Percentiles rank a stretch among this genome's conserved stretches.
Conservation (phyloP, 2,888 invertebrate species). For the Rosalia funebris region DNA sequence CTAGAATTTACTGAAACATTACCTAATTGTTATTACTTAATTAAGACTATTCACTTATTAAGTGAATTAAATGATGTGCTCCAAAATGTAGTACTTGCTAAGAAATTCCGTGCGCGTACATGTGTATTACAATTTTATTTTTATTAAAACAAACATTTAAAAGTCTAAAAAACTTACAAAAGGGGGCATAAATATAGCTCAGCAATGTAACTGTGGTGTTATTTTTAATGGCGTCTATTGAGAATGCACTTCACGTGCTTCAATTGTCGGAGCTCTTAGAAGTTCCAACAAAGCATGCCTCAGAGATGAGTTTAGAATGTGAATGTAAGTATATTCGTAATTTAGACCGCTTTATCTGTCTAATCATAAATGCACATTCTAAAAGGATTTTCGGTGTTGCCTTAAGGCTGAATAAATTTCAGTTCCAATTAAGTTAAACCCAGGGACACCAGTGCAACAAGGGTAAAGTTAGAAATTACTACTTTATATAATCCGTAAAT, state of each 20-base stretch:
- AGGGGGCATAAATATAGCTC: slow-evolving; percentile 26
- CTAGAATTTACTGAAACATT: no score
- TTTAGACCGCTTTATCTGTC: slow-evolving; percentile 5
- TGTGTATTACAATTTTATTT: no score
- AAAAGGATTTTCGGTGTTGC: slow-evolving; percentile 50
- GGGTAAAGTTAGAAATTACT: slow-evolving; percentile 59
- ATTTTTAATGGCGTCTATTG: slow-evolving; percentile 46
- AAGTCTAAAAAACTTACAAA: no score
- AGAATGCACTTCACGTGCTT: slow-evolving; percentile 37
- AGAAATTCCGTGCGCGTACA: no score
- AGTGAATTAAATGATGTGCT: no score
- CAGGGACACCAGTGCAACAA: slow-evolving; percentile 56
- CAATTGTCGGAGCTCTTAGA: slow-evolving; percentile 30
- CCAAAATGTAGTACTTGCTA: no score
- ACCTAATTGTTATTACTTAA: no score
- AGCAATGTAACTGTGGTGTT: slow-evolving; percentile 30
- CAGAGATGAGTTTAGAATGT: slow-evolving; percentile 24
- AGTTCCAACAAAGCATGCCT: slow-evolving; percentile 30
- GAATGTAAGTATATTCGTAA: slow-evolving; percentile 12
- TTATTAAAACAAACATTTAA: no score
- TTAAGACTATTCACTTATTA: no score
- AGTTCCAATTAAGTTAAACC: slow-evolving; percentile 59
- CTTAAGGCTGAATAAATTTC: slow-evolving; percentile 59
- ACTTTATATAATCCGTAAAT: slow-evolving; percentile 61
- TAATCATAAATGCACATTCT: slow-evolving; percentile 46